Evolutionary conservation across 2,113 vertebrate species (phyloP), one percentile per base, ranked within the genome.

Genomic region (Phycodurus eques): DNA sequence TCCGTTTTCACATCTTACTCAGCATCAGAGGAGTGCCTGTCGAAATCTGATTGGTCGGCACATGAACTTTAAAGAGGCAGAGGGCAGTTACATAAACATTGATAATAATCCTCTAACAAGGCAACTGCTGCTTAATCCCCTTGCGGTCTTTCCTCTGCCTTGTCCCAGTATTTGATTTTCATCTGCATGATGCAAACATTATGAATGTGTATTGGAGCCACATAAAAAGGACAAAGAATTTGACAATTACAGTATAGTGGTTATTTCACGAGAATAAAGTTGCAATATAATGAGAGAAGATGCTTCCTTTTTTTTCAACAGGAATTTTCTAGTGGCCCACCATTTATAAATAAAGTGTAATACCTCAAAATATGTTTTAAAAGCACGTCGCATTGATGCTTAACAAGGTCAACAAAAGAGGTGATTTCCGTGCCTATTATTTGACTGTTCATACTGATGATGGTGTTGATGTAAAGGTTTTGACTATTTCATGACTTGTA

Each of bases 41-140:
- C 6, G 1, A 53, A 6, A 5, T 12, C 5, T n/a, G 56, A 3
- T 19, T 65, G 39, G 62, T 43, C 19, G 11, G 62, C 39, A 44
- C 39, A 3, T 46, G 39, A 46, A 70, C 33, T 44, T 67, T 66
- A n/a, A 35, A 43, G 70, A 59, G 53, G 46, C 59, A 20, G 61
- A 49, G 56, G 27, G 72, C 56, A 14, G 74, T 88, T 83, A 67
- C 63, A 51, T 83, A 83, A 81, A 59, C 5, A 2, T 43, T 46
- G n/a, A 15, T 27, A 19, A 44, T 81, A 87, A 89, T 87, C 85
- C 72, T 43, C 59, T 68, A 70, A 74, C 68, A 12, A 61, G 65
- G 47, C 63, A 71, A 20, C 57, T 61, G 59, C 13, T 53, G 46
- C 20, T 56, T 75, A 74, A 80, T 74, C 59, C 63, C 31, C 8